Base-by-base conservation (phyloP, 2,113 vertebrate species). In the Natator depressus region DNA sequence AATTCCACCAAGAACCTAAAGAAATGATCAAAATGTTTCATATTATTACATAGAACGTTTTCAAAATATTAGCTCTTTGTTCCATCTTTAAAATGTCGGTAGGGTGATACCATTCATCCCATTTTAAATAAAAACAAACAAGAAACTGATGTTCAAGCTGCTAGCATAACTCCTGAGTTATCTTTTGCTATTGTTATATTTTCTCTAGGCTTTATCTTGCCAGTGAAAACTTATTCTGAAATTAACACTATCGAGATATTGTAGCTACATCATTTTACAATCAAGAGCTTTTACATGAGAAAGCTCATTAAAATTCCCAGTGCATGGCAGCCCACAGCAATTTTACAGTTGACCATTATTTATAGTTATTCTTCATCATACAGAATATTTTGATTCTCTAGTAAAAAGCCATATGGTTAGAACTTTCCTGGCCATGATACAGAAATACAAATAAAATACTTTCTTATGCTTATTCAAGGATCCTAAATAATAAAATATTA, bases 1-100 rank as follows among this genome's bases (percentile, higher is more conserved):
- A 99, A 99, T 98, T 99, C 99, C 91, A 99, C 98, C 97, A 99
- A 98, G 96, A 99, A 99, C 98, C 99, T 99, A 97, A 95, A 97
- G 35, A 97, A 97, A 97, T 27, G 20, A 92, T 79, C 72, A 89
- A 46, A 69, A 98, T 92, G 90, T 46, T 92, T 91, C 76, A 14
- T 25, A 91, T 98, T 89, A 98, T 50, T 50, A 86, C 55, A 94
- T 51, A 54, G 35, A 87, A 80, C 24, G 46, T 69, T 85, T 96
- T 29, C 62, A 88, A 80, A 51, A 16, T 49, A 89, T 50, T 31
- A 81, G 72, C 2, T 42, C 49, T 24, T 7, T 38, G 8, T 22
- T 72, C n/a, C 5, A 72, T 72, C 35, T 72, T 31, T 88, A 11
- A 85, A 29, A 13, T 93, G 29, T 35, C 85, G 95, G 81, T 46